phyloP scores from a whole-genome alignment of 2,888 invertebrate species.

The Drosophila maculinotata region DNA sequence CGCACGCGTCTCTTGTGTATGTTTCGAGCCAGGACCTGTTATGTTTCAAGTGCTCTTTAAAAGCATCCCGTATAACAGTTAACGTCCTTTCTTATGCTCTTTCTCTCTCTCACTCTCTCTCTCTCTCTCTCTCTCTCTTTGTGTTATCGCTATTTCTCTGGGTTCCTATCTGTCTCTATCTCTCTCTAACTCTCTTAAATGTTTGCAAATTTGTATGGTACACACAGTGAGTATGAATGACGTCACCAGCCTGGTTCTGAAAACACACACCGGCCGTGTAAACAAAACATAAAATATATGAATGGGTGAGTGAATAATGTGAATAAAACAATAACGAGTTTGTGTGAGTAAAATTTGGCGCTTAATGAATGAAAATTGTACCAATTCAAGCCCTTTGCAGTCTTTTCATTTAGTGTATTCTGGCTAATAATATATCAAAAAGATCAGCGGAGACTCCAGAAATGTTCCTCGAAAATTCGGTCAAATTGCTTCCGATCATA shows the following conservation, averaged over 20 bases:
- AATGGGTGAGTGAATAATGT: conserved; percentile 36
- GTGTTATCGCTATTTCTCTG: conserved; percentile 19
- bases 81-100: too few relatives aligned
- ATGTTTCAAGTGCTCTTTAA: conserved; percentile 30
- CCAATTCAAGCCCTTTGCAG: background rate
- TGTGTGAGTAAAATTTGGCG: conserved; percentile 26
- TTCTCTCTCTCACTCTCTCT: conserved; percentile 5
- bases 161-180: conserved; percentile 3
- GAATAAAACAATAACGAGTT: conserved; percentile 25
- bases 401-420: conserved; percentile 2
- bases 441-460: background rate
- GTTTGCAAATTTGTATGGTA: conserved; percentile 26
- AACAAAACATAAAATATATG: conserved; percentile 71
- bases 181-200: conserved; percentile 30
- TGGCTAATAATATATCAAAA: background rate
- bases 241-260: conserved; percentile 56
- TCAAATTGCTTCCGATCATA: too few relatives aligned
- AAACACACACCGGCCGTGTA: conserved; percentile 69
- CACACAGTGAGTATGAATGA: conserved; percentile 37
- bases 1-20: conserved; percentile 12
- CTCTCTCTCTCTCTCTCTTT: conserved; percentile 3
- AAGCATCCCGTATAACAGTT: conserved; percentile 48
- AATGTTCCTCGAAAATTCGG: too few relatives aligned
- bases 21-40: conserved; percentile 16
- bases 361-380: conserved; percentile 66